A percentile compares a stretch with the other conserved stretches of the same genome.
Evolutionary conservation across 1,140 invertebrate genomes (phyloP).

Genomic region (Drosophila tristis): DNA sequence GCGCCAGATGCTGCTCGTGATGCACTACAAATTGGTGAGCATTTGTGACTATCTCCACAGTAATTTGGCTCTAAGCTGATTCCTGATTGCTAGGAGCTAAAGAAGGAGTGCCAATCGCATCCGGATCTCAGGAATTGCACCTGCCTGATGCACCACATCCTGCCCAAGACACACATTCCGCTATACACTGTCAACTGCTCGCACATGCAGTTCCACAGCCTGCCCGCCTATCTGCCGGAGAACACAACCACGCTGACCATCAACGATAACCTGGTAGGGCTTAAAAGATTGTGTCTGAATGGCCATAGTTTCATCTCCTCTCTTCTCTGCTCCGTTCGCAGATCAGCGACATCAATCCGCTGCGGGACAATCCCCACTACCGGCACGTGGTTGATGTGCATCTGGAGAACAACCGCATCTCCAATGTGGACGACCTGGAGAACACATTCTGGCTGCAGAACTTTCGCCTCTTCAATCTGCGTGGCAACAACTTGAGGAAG

Average conservation of each 20-base stretch:
- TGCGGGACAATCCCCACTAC: conserved; percentile 88
- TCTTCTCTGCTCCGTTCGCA: conserved; percentile 48
- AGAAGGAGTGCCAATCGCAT: conserved; percentile 62
- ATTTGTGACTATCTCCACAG: not conserved
- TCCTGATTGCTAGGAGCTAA: conserved; percentile 43
- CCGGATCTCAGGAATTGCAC: conserved; percentile 71
- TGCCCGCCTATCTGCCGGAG: conserved; percentile 71
- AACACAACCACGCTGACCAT: conserved; percentile 75
- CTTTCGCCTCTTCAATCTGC: conserved; percentile 90
- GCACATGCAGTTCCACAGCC: conserved; percentile 52
- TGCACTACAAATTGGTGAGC: conserved; percentile 86
- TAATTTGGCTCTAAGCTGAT: not conserved
- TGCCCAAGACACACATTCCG: conserved; percentile 84
- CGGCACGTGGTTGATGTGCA: conserved; percentile 89
- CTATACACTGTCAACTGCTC: conserved; percentile 84
- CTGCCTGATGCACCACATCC: conserved; percentile 70
- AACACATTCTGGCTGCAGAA: conserved; percentile 90
- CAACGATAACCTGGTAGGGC: conserved; percentile 73
- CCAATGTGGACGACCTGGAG: conserved; percentile 89
- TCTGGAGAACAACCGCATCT: conserved; percentile 90
- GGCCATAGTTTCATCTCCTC: not conserved
- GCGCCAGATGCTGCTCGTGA: conserved; percentile 85
- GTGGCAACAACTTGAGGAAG: conserved; percentile 89
- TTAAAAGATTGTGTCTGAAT: not conserved
- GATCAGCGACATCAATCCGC: conserved; percentile 87